Evolutionary conservation across 2,888 invertebrate genomes (phyloP), one percentile per base, ranked within the genome.

Genomic region (Serripes groenlandicus): DNA sequence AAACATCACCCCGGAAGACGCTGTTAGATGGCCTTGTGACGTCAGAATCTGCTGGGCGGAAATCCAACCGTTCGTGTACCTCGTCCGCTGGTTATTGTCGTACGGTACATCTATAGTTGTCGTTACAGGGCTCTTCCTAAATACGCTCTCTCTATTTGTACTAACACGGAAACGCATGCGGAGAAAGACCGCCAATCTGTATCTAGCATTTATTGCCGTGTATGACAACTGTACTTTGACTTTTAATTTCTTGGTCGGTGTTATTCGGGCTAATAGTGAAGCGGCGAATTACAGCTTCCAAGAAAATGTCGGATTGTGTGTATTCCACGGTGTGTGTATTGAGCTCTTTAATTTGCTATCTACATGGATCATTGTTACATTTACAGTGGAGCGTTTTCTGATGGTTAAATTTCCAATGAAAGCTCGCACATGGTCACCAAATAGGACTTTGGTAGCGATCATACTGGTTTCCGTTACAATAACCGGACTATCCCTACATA

Each of bases 191-290:
- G 76, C 87, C 3, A 86, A 83, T 56, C 26, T 86, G 32, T 90
- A 89, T 42, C 81, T 90, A 32, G 77, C 87, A 4, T 77, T 79
- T 0, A 66, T 90, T 30, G 88, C 90, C 7, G 49, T 87, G 0
- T 90, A 83, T 49, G 88, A 90, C 75, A 81, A 73, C 2, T 70
- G 84, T 11, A 76, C 85, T 2, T 79, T 90, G 26, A 78, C 85
- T 11, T 74, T 89, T 56, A 90, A 90, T 80, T 89, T 90, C 42
- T 83, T 86, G 83, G 78, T 90, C 4, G 90, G 90, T 9, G 90
- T 90, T 11, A 62, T 89, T 2, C 62, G 90, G 34, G 89, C 87
- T 2, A 83, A 85, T 37, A 78, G 62, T n/a, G 60, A 75, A 30
- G 49, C 74, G 2, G 70, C 86, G 5, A 88, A 89, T 68, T 15